Evolutionary conservation across 2,888 invertebrate species (phyloP).

Genomic region (Volucella zonaria): DNA sequence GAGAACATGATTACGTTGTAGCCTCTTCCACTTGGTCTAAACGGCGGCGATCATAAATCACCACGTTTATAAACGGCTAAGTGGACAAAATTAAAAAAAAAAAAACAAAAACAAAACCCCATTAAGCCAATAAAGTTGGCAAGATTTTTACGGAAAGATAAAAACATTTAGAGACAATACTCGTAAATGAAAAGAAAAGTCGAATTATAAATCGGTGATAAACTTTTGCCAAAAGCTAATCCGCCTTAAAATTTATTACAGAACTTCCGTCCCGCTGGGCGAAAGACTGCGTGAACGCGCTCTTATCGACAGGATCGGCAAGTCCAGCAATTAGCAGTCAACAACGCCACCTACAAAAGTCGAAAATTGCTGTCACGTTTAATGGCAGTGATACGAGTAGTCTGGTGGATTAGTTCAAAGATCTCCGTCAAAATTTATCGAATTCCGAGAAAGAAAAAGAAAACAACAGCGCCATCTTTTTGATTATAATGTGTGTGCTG

Average conservation of each 20-base stretch:
- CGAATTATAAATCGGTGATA: slow-evolving; percentile 29
- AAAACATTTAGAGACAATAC: slow-evolving; percentile 27
- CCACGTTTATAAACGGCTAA: slow-evolving; percentile 36
- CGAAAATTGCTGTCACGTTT: neutral
- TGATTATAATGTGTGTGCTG: slow-evolving; percentile 4
- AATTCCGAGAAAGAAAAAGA: no score
- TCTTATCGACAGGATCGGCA: neutral
- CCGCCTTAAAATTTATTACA: slow-evolving; percentile 44
- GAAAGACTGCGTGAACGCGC: neutral
- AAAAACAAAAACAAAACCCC: slow-evolving; percentile 14
- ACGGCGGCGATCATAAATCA: slow-evolving; percentile 38
- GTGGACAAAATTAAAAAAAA: neutral
- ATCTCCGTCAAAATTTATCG: neutral
- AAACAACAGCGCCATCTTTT: neutral
- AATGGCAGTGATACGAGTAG: neutral
- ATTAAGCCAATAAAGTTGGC: slow-evolving; percentile 33
- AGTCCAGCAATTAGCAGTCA: neutral
- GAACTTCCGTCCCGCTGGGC: slow-evolving; percentile 41
- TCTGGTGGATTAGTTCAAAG: neutral
- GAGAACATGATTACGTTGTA: neutral
- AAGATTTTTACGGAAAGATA: slow-evolving; percentile 41
- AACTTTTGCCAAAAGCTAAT: slow-evolving; percentile 51
- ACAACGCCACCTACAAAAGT: slow-evolving; percentile 36
- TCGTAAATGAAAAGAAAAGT: slow-evolving; percentile 8
- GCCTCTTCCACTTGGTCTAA: slow-evolving; percentile 36